Evolutionary conservation across 37 sponge, comb jelly and placozoan genomes (phyloP), one percentile per base, ranked within the genome.

Genomic region (Axinella damicornis): DNA sequence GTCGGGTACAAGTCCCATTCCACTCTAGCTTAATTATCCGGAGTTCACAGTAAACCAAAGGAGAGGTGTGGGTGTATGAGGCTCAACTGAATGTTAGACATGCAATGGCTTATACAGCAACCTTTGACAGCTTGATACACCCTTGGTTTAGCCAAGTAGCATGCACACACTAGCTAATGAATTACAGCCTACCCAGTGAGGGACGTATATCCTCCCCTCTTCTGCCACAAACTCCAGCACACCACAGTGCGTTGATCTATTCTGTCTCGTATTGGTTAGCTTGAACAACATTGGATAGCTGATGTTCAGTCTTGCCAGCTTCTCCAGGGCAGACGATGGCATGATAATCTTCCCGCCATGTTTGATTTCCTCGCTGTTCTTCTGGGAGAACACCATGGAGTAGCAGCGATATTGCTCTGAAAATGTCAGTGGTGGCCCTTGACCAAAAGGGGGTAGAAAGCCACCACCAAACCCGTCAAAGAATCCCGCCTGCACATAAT

Each of bases 141-240:
- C n/a, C n/a, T n/a, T n/a, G n/a, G n/a, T n/a, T n/a, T n/a, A n/a
- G n/a, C n/a, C n/a, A n/a, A n/a, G n/a, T n/a, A n/a, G n/a, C n/a
- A n/a, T n/a, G n/a, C n/a, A n/a, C n/a, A n/a, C n/a, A n/a, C n/a
- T n/a, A n/a, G 46, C 46, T 12, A 12, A 46, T 46, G 46, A 4
- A 46, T n/a, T 16, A 57, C 18, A 19, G 53, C 90, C 73, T 55
- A 95, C 96, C 99, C 99, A 99, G 76, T 91, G 87, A 32, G 99
- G 99, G 33, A 97, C 74, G 67, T 93, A 99, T 58, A 96, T 81
- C 24, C 89, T 75, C 19, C 99, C 99, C 66, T 99, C 99, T 35
- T 97, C 97, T 22, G 99, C 99, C 11, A 95, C 81, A 82, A 99
- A 99, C 87, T 99, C 99, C 68, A 99, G 58, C 52, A 99, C 99